Percentiles rank a stretch among this genome's conserved stretches.
phyloP scores from a whole-genome alignment of 2,797 vertebrate genomes.

The Momotus momota region DNA sequence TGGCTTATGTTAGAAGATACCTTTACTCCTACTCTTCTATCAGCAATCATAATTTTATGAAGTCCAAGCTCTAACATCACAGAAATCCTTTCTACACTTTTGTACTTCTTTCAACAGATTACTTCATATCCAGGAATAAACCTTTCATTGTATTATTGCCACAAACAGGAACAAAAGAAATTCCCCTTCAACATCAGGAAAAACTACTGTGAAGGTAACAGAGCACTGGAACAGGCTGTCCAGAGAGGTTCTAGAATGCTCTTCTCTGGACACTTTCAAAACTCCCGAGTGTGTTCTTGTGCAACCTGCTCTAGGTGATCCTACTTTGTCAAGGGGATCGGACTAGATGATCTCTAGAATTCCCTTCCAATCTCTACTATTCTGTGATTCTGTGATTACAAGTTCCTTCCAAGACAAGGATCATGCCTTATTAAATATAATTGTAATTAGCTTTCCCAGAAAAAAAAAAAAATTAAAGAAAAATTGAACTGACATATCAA shows the following conservation, averaged over 20 bases:
- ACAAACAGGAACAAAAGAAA: too few species aligned
- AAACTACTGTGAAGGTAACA: too few species aligned
- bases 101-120: background rate
- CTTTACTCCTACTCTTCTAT: background rate
- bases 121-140: background rate
- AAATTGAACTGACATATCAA: background rate
- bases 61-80: background rate
- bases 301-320: too few species aligned
- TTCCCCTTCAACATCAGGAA: too few species aligned
- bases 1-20: background rate
- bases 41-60: background rate
- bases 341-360: too few species aligned
- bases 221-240: too few species aligned
- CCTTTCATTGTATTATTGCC: background rate
- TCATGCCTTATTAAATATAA: background rate
- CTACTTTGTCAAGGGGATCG: too few species aligned
- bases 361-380: too few species aligned
- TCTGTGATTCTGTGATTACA: background rate
- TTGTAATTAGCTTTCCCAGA: background rate
- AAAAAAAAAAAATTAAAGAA: too few species aligned
- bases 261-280: too few species aligned
- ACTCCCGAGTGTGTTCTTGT: too few species aligned
- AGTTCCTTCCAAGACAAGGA: background rate
- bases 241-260: too few species aligned
- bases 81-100: background rate